A percentile compares a stretch with the other conserved stretches of the same genome.
Conservation (phyloP, 1,140 invertebrate genomes). For the Bilobella aurantiaca region DNA sequence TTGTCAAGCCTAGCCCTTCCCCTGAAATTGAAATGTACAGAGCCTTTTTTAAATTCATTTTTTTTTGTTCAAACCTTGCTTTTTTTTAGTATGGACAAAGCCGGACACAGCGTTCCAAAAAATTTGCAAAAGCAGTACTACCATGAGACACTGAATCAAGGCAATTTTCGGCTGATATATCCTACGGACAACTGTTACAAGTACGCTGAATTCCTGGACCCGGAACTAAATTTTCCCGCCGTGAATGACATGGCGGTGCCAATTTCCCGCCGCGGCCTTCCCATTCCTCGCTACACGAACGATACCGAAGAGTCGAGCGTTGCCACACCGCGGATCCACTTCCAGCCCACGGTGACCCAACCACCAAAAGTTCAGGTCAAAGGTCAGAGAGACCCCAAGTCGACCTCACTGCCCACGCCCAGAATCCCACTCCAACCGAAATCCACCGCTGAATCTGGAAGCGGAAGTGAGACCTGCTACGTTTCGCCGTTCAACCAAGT, state of each 20-base stretch:
- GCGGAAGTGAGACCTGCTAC: no score
- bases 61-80: background rate
- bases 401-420: no score
- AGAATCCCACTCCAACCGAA: no score
- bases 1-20: no score
- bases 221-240: background rate
- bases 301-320: background rate
- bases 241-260: background rate
- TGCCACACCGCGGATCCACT: background rate
- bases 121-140: conserved; percentile 50
- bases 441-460: no score
- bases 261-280: background rate
- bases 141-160: conserved; percentile 66
- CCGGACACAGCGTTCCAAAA: background rate
- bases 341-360: no score
- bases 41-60: background rate
- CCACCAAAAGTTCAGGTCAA: no score
- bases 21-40: background rate
- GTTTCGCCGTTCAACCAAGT: no score
- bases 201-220: conserved; percentile 60
- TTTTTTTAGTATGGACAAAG: background rate
- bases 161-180: conserved; percentile 57
- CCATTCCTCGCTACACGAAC: background rate
- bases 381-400: no score
- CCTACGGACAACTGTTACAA: conserved; percentile 43